These are phyloP conservation scores for Eptatretus burgeri DNA, from an alignment of 2,113 vertebrate species.

Conservation along the genomic window DNA sequence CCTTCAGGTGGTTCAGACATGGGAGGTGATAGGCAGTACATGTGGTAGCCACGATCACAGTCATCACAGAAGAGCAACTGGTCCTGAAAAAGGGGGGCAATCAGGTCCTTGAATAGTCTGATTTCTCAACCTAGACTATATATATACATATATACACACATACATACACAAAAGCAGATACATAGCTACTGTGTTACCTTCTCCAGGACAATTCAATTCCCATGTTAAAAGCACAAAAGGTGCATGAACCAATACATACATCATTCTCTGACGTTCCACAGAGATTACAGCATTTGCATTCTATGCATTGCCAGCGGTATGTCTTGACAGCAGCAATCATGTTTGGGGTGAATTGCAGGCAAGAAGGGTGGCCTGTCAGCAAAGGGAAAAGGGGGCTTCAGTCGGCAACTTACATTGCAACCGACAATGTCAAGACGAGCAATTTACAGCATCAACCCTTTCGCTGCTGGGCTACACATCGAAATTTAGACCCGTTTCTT, in stretches of 20 bases:
- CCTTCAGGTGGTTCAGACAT: conserved; percentile 77
- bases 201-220: too few relatives aligned
- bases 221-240: too few relatives aligned
- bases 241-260: conserved; percentile 18
- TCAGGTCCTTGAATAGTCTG: too few relatives aligned
- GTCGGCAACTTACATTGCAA: too few relatives aligned
- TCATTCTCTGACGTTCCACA: conserved; percentile 82
- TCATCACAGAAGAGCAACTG: conserved; percentile 71
- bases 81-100: conserved; percentile 22
- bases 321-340: conserved; percentile 94
- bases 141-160: too few relatives aligned
- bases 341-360: conserved; percentile 70
- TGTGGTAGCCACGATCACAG: conserved; percentile 67
- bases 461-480: conserved; percentile 2
- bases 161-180: too few relatives aligned
- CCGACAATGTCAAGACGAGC: not conserved
- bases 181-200: too few relatives aligned
- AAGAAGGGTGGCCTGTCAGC: conserved; percentile 44
- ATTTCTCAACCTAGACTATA: too few relatives aligned
- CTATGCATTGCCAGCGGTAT: conserved; percentile 89
- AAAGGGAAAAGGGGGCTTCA: conserved; percentile 5
- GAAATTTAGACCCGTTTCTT: too few relatives aligned
- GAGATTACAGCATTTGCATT: conserved; percentile 91
- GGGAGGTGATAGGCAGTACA: conserved; percentile 76
- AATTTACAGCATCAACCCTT: conserved; percentile 4